Conservation (phyloP, 2,888 invertebrate genomes). For the Kuschelorhynchus macadamiae region DNA sequence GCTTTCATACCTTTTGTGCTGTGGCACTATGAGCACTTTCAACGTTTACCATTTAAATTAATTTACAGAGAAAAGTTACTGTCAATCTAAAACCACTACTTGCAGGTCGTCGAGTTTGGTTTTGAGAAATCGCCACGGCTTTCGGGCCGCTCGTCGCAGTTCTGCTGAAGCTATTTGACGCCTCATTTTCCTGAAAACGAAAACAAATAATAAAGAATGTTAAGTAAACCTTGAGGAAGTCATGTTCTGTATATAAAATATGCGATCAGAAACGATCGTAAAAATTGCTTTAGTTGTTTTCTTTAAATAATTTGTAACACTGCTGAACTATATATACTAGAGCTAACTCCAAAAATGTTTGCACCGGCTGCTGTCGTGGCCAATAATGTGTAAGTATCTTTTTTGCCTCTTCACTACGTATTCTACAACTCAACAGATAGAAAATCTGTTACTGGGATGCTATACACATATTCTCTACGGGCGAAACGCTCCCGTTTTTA, state of each 20-base stretch:
- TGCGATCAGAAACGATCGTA: no score
- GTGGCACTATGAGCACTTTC: slow-evolving; percentile 62
- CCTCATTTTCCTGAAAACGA: slow-evolving; percentile 81
- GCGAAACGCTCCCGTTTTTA: no score
- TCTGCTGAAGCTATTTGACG: slow-evolving; percentile 85
- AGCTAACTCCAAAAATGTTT: no score
- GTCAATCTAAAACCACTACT: slow-evolving; percentile 85
- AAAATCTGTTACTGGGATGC: neutral
- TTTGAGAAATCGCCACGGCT: slow-evolving; percentile 82
- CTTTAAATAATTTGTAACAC: no score
- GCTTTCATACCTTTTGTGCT: slow-evolving; percentile 29
- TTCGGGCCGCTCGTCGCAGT: slow-evolving; percentile 86
- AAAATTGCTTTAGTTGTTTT: no score
- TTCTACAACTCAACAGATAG: neutral
- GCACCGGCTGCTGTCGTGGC: no score
- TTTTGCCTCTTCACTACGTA: neutral
- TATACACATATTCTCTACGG: no score
- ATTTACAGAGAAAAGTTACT: slow-evolving; percentile 60
- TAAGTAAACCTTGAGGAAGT: no score
- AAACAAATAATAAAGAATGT: no score
- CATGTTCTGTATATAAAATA: no score
- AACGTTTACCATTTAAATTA: slow-evolving; percentile 51
- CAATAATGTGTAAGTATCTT: no score
- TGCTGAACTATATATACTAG: no score
- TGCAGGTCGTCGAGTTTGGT: slow-evolving; percentile 72